Evolutionary conservation across 1,140 invertebrate species (phyloP).

Genomic region (Trigoniulus corallinus): DNA sequence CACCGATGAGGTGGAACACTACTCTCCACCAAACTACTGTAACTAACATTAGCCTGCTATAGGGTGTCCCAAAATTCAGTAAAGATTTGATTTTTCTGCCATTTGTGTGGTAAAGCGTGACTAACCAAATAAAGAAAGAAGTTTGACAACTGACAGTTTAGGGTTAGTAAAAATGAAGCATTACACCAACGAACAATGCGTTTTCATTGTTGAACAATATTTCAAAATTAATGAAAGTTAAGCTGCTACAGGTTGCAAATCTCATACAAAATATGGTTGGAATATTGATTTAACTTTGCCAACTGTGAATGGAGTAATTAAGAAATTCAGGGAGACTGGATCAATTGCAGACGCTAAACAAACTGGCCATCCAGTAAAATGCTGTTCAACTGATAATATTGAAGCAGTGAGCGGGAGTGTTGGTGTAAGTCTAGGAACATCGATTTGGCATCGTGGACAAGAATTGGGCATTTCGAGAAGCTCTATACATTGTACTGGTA

Average conservation of each 20-base stretch:
- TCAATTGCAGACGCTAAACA: conserved; percentile 11
- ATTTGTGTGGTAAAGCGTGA: conserved; percentile 7
- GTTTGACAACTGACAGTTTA: conserved; percentile 9
- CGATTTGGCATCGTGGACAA: too few relatives aligned
- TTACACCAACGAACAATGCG: too few relatives aligned
- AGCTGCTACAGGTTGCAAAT: too few relatives aligned
- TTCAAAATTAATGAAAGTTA: too few relatives aligned
- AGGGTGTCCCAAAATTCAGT: conserved; percentile 9
- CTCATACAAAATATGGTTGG: too few relatives aligned
- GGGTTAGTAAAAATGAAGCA: conserved; percentile 10
- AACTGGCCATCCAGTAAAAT: not conserved
- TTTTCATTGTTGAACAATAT: too few relatives aligned
- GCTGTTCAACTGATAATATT: conserved; percentile 4
- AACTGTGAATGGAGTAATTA: conserved; percentile 5
- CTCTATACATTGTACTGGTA: too few relatives aligned
- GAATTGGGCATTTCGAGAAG: too few relatives aligned
- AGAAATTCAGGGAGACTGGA: conserved; percentile 11
- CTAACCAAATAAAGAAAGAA: conserved; percentile 5
- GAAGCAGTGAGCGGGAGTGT: not conserved
- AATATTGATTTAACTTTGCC: conserved; percentile 12
- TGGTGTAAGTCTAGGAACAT: not conserved
- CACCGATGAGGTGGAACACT: too few relatives aligned
- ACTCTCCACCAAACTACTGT: too few relatives aligned
- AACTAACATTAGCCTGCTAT: too few relatives aligned
- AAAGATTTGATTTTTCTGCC: conserved; percentile 9